A percentile compares a stretch with the other conserved stretches of the same genome.
Evolutionary conservation across 2,797 vertebrate species (phyloP).

Genomic region (Vipera ursinii): DNA sequence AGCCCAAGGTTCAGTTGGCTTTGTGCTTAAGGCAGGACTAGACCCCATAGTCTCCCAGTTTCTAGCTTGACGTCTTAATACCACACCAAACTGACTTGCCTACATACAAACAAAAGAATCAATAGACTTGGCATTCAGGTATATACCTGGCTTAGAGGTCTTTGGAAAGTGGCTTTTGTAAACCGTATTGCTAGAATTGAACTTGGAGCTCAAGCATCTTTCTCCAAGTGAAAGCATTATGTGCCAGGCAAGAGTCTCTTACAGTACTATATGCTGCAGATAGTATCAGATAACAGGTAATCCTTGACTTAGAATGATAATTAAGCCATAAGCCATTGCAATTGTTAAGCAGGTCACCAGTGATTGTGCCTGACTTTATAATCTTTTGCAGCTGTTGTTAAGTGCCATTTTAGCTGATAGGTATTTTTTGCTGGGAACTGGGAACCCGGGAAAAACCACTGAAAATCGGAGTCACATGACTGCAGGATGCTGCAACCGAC

Average conservation of each 20-base stretch:
- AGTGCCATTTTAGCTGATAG: neutral
- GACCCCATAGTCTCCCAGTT: neutral
- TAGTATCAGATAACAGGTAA: neutral
- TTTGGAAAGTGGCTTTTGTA: neutral
- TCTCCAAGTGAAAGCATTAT: neutral
- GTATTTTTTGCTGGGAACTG: neutral
- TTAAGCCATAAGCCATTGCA: neutral
- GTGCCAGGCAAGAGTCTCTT: neutral
- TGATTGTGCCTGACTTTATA: neutral
- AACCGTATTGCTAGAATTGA: neutral
- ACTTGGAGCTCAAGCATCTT: neutral
- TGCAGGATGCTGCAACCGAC: neutral
- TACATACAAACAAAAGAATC: neutral
- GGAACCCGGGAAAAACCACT: neutral
- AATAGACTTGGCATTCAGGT: neutral
- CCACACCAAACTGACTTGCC: neutral
- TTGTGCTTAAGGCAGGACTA: neutral
- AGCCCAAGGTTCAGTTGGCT: neutral
- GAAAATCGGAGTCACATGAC: neutral
- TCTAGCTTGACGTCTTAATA: neutral
- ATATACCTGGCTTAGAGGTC: no score
- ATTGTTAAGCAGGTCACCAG: neutral
- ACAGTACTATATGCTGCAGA: neutral
- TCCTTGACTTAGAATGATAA: neutral
- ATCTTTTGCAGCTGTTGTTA: neutral